Percentiles rank a stretch among this genome's conserved stretches.
Conservation (phyloP, 1,140 invertebrate genomes). For the Mizuhopecten yessoensis region DNA sequence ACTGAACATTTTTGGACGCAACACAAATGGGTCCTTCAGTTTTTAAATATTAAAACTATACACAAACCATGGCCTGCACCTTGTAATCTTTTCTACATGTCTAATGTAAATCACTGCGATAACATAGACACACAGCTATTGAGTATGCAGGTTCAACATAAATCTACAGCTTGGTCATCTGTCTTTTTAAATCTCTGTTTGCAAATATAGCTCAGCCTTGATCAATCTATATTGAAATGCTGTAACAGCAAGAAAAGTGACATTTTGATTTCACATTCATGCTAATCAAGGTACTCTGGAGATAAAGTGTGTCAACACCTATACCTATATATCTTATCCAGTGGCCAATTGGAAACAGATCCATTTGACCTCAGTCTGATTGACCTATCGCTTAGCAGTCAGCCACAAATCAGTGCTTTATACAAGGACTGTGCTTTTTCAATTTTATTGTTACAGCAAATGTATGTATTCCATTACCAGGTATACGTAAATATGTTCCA, state of each 20-base stretch:
- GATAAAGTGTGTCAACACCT: background rate
- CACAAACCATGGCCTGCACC: conserved; percentile 21
- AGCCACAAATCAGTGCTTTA: too few species aligned
- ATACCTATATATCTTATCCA: background rate
- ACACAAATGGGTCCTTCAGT: background rate
- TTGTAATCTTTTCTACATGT: conserved; percentile 31
- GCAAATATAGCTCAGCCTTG: background rate
- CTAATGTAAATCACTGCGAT: conserved; percentile 33
- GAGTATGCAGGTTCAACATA: conserved; percentile 28
- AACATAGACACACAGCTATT: background rate
- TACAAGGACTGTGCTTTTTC: too few species aligned
- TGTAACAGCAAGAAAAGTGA: background rate
- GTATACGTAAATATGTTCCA: too few species aligned
- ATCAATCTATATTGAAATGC: background rate
- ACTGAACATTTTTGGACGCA: background rate
- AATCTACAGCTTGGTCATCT: background rate
- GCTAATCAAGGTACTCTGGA: background rate
- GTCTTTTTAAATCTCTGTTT: background rate
- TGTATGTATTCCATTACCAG: too few species aligned
- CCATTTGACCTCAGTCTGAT: background rate
- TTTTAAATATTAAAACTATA: background rate
- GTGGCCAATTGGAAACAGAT: background rate
- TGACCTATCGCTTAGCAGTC: too few species aligned
- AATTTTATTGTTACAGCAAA: too few species aligned
- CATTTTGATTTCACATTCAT: background rate